Evolutionary conservation across 2,797 vertebrate species (phyloP), one percentile per base, ranked within the genome.

Genomic region (Anniella stebbinsi): DNA sequence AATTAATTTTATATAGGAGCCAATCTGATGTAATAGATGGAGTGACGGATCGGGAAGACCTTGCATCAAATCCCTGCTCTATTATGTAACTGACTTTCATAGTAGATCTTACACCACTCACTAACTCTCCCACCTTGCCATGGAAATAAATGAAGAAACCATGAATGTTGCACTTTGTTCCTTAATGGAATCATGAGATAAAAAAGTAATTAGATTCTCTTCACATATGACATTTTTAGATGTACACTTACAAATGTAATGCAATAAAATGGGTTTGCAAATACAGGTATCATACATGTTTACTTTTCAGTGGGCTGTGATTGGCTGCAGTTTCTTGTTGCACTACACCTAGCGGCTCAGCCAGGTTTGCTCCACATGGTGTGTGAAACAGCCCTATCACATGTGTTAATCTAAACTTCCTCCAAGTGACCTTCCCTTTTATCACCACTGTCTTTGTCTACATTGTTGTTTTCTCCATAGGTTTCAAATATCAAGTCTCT

Each of bases 221-320:
- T 76, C 73, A 76, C 73, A 41, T 9, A n/a, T 51, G 48, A 69
- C 17, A 84, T 23, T 45, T 36, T 51, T 69, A 72, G 30, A 8
- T 51, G 15, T 23, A 51, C 33, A 51, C 33, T 84, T 67, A 84
- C 0, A 38, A 67, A n/a, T 12, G n/a, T 63, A 45, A 48, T 41
- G 36, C 41, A 84, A 48, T 48, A 69, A 70, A 18, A 81, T 81
- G 80, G 80, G 48, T 84, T 84, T 84, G 45, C 18, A 84, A n/a
- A 41, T 18, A 70, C 28, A 45, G 66, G 25, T 70, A 48, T 41
- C 82, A 69, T 70, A n/a, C 45, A 33, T 15, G 17, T 75, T 38
- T 38, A 18, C 73, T 41, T 8, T 75, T 38, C 36, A 75, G 36
- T 17, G 73, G 23, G 3, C 6, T 75, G 17, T 41, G 73, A 41